Evolutionary conservation across 2,797 vertebrate genomes (phyloP), one percentile per base, ranked within the genome.

Genomic region (Ceryle rudis): DNA sequence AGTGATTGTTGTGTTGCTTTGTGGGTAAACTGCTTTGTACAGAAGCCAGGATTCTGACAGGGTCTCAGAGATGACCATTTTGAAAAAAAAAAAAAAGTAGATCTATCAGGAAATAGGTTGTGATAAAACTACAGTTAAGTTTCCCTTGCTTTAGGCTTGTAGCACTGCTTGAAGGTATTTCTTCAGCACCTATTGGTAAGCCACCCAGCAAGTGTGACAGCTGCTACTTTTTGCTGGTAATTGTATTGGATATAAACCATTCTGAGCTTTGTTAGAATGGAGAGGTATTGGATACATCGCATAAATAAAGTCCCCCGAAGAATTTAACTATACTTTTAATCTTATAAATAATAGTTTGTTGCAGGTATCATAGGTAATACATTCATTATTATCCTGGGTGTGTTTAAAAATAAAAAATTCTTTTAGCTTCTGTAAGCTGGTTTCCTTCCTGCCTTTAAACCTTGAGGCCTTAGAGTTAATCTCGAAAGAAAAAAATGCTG

Each of bases 61-160:
- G 14, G 11, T 52, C 19, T 61, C 29, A 13, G 44, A 33, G 47
- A 51, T 29, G 18, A 62, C 19, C 7, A 7, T 57, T 71, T 81
- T 1, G n/a, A 64, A 47, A 80, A 35, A 39, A 0, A 2, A 33
- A 64, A 47, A 80, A 35, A 39, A 0, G 0, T 6, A 69, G 29
- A 51, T 37, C 16, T 64, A 58, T 28, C 46, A 47, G 46, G 41
- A 15, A 49, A 21, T 17, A 23, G 31, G 3, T 6, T 79, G 37
- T 9, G 17, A 57, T 39, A 47, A 49, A 92, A 57, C 5, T 58
- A 8, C 9, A 20, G 52, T 55, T 49, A 57, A 46, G 25, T 61
- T 61, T 31, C 10, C 11, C 14, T 70, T 77, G 25, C 31, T 49
- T 54, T 77, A 51, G 44, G 26, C 44, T 77, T 62, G 35, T 18